phyloP scores from a whole-genome alignment of 2,113 vertebrate species.

The Stigmatopora argus region DNA sequence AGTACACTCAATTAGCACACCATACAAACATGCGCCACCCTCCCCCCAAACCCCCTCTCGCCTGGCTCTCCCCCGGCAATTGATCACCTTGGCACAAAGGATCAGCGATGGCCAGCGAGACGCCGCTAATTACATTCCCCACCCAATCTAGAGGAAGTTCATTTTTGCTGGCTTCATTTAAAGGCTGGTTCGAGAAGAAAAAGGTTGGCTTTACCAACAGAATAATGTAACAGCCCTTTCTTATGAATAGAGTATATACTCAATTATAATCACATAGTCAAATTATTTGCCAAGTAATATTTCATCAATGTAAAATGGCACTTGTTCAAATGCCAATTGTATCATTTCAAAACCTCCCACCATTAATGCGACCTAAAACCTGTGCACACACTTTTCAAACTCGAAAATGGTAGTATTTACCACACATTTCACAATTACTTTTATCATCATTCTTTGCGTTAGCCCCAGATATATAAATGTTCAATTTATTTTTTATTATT shows the following conservation, averaged over 20 bases:
- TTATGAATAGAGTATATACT: neutral
- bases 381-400: no score
- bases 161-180: slow-evolving; percentile 44
- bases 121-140: slow-evolving; percentile 62
- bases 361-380: no score
- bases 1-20: slow-evolving; percentile 60
- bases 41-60: slow-evolving; percentile 17
- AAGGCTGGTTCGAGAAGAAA: slow-evolving; percentile 30
- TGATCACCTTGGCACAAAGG: slow-evolving; percentile 65
- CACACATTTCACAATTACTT: no score
- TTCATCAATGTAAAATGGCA: no score
- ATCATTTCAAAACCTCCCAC: no score
- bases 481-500: no score
- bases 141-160: slow-evolving; percentile 52
- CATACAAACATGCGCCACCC: slow-evolving; percentile 17
- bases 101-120: slow-evolving; percentile 59
- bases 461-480: no score
- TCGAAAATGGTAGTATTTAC: no score
- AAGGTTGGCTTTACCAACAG: slow-evolving; percentile 8
- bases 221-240: neutral
- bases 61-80: slow-evolving; percentile 45
- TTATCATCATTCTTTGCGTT: no score
- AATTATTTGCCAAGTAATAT: no score
- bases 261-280: slow-evolving; percentile 3
- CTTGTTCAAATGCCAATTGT: no score